These are phyloP conservation scores for Eptatretus burgeri DNA, from an alignment of 2,113 vertebrate species.

Conservation along the genomic window DNA sequence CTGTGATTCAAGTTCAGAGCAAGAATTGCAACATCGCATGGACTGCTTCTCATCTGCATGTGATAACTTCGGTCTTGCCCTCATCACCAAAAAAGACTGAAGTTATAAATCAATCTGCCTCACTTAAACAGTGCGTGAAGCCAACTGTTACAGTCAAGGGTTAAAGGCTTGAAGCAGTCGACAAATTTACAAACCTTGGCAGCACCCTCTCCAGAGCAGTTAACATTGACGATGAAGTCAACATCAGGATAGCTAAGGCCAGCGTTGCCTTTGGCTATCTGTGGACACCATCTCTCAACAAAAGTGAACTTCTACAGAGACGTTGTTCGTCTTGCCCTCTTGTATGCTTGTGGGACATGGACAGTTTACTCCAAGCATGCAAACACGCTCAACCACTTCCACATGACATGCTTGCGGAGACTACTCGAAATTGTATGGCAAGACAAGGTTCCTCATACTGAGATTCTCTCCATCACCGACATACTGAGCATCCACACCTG, in stretches of 20 bases:
- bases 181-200: neutral
- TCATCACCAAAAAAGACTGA: no score
- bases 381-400: no score
- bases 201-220: constrained; percentile 1
- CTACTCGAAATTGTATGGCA: neutral
- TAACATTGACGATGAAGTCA: neutral
- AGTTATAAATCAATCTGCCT: no score
- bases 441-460: neutral
- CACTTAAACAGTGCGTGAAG: neutral
- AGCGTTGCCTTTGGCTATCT: neutral
- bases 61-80: no score
- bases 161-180: no score
- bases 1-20: no score
- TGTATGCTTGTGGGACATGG: neutral
- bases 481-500: no score
- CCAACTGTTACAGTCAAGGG: neutral
- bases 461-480: neutral
- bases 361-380: neutral
- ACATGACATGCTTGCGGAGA: neutral
- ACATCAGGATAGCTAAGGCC: neutral
- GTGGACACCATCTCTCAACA: neutral
- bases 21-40: no score
- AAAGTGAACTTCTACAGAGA: neutral
- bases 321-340: neutral
- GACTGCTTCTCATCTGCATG: no score